Evolutionary conservation across 2,113 vertebrate species (phyloP).

Genomic region (Acanthochromis polyacanthus): DNA sequence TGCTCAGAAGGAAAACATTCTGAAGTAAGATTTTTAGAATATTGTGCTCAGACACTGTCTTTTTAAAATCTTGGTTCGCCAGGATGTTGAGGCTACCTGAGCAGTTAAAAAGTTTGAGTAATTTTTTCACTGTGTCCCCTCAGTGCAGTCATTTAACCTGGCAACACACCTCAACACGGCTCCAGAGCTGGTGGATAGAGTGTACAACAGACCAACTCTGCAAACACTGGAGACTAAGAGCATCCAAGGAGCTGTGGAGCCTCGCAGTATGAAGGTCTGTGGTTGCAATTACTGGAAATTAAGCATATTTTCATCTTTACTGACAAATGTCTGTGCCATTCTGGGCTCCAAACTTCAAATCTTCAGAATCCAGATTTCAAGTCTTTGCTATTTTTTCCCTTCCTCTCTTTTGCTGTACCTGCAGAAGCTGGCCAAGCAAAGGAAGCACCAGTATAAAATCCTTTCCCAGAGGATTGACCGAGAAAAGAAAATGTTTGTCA

Average conservation of each 20-base stretch:
- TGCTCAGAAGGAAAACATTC: not conserved
- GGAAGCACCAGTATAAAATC: constrained; percentile 88
- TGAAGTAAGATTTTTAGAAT: not conserved
- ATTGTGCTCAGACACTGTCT: not conserved
- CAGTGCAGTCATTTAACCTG: constrained; percentile 91
- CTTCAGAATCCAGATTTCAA: not conserved
- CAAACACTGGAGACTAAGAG: constrained; percentile 87
- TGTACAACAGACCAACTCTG: constrained; percentile 93
- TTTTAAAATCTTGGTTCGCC: no score
- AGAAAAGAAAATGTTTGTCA: constrained; percentile 93
- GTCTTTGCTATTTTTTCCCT: not conserved
- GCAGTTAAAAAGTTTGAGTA: not conserved
- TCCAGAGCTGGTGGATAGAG: constrained; percentile 90
- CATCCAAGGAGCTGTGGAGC: constrained; percentile 85
- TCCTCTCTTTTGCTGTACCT: not conserved
- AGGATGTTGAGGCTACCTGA: no score
- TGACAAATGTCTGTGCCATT: not conserved
- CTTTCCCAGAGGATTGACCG: constrained; percentile 94
- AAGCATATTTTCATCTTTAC: not conserved
- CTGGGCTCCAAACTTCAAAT: no score
- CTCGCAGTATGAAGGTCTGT: constrained; percentile 82
- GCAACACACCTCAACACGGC: constrained; percentile 88
- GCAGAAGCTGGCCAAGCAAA: constrained; percentile 88
- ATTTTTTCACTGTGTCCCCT: constrained; percentile 31
- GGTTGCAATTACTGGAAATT: not conserved